Percentiles rank a stretch among this genome's conserved stretches.
Evolutionary conservation across 2,888 invertebrate genomes (phyloP).

Genomic region (Fissipunctia ypsillon): DNA sequence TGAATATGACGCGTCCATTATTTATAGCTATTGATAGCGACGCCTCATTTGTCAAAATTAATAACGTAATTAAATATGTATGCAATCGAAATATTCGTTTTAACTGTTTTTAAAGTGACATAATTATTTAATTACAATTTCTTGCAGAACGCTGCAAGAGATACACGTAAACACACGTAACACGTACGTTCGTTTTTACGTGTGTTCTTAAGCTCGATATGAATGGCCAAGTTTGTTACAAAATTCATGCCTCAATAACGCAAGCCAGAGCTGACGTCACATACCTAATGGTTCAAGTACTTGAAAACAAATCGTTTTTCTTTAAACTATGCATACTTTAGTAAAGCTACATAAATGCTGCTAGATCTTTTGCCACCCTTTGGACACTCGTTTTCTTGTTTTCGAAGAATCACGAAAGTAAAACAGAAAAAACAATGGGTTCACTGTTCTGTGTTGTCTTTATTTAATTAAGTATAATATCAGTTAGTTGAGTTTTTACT

Average conservation of each 20-base stretch:
- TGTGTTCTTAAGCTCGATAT: neutral
- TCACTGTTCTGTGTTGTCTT: no score
- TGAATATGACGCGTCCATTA: constrained; percentile 37
- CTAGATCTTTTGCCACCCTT: neutral
- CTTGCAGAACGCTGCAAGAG: no score
- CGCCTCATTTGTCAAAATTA: constrained; percentile 43
- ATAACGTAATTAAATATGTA: constrained; percentile 38
- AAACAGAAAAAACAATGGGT: no score
- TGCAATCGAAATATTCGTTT: neutral
- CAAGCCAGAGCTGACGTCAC: neutral
- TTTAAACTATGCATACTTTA: neutral
- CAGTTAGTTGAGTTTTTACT: no score
- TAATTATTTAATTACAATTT: constrained; percentile 4
- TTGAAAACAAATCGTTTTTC: neutral
- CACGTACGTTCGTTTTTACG: no score
- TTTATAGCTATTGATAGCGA: constrained; percentile 35
- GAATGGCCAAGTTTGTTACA: neutral
- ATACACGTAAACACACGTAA: no score
- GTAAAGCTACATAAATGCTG: neutral
- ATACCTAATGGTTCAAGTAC: neutral
- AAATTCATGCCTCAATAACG: neutral
- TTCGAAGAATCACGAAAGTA: neutral
- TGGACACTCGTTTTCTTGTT: neutral
- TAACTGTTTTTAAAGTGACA: constrained; percentile 12
- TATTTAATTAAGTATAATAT: no score